Base-by-base conservation (phyloP, 2,888 invertebrate species). In the Exephanes ischioxanthus region DNA sequence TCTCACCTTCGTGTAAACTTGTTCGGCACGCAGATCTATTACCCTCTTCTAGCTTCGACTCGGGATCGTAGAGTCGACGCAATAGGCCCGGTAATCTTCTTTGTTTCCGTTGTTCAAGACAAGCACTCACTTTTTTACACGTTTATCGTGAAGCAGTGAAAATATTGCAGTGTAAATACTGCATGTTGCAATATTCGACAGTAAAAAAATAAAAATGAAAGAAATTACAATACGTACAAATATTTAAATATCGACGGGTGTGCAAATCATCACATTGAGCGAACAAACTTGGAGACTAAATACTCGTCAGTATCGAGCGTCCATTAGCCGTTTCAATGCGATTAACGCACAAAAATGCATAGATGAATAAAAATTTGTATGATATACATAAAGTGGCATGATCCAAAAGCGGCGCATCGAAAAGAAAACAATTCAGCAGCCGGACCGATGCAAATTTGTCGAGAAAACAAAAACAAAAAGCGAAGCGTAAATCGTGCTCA, bases 221-320 rank as follows among this genome's bases (percentile, higher is more conserved):
- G 9, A 61, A 71, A 51, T 33, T n/a, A 55, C 0, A 16, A 14
- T 33, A 14, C 1, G 1, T 41, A 26, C 22, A 16, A 37, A 76
- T 67, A 66, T 53, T 63, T 37, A 16, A 51, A 33, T 16, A 9
- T 22, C 37, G 37, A 67, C 41, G 3, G 4, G 5, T 9, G 67
- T 4, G 45, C 45, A 41, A 41, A 58, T 67, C n/a, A 14, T 33
- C 26, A 16, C 80, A 71, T 82, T 53, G 75, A 66, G 66, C 51
- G 37, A 71, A 70, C 61, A 78, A 73, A 37, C 3, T 22, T 26
- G 58, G 33, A 68, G 22, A 14, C 30, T 48, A 14, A 73, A 86
- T 80, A 80, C 85, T 83, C 85, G 85, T 86, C 83, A 86, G 80
- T 70, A 77, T 77, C 80, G 72, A 76, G 51, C 14, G 11, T 76